A percentile compares a stretch with the other conserved stretches of the same genome.
phyloP scores from a whole-genome alignment of 2,797 vertebrate species.

The Syncerus caffer region DNA sequence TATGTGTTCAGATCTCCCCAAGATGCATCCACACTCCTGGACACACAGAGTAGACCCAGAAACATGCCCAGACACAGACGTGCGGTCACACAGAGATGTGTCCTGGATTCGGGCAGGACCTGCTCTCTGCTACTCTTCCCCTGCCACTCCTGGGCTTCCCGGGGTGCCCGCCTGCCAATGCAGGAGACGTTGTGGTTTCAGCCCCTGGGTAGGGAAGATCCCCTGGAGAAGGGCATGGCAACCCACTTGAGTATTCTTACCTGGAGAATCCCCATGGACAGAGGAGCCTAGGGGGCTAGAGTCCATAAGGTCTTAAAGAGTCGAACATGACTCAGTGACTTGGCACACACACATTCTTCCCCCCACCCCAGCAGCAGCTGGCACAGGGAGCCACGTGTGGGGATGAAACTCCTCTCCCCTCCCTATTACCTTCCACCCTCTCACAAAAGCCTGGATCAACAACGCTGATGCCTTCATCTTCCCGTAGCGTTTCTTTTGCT shows the following conservation, averaged over 20 bases:
- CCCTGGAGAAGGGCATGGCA: neutral
- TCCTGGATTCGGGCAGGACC: neutral
- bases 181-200: neutral
- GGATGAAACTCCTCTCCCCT: neutral
- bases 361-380: neutral
- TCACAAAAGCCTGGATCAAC: constrained; percentile 80
- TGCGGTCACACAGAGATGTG: too few species aligned
- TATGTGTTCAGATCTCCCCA: neutral
- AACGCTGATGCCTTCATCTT: constrained; percentile 72
- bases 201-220: neutral
- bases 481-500: constrained; percentile 83
- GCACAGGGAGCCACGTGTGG: neutral
- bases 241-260: neutral
- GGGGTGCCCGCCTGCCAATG: neutral
- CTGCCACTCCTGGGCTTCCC: neutral
- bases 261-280: neutral
- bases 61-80: neutral
- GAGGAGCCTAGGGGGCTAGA: neutral
- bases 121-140: neutral
- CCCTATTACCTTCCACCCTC: constrained; percentile 86
- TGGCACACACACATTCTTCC: neutral
- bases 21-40: too few species aligned
- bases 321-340: neutral
- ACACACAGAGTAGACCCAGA: neutral
- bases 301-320: neutral